Conservation (phyloP, 1,140 invertebrate species). For the Solenopsis invicta region DNA sequence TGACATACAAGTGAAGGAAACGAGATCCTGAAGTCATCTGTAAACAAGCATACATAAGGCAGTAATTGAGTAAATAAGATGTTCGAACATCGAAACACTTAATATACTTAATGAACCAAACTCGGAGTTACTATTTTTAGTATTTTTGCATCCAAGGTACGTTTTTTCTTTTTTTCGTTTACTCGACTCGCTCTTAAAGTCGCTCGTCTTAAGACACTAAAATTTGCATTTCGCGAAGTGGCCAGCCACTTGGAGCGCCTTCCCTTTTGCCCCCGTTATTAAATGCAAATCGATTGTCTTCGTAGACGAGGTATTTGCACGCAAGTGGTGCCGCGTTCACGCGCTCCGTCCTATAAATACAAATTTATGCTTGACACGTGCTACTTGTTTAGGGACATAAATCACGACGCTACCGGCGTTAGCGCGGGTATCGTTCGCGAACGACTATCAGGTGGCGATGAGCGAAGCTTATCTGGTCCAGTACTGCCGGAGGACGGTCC, state of each 20-base stretch:
- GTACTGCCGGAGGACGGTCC: neutral
- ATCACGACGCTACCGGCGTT: slow-evolving; percentile 39
- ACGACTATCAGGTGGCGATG: neutral
- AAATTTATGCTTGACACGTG: slow-evolving; percentile 65
- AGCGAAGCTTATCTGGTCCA: slow-evolving; percentile 41
- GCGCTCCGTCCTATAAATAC: slow-evolving; percentile 65
- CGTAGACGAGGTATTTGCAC: neutral
- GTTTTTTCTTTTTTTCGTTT: neutral
- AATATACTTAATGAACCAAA: neutral
- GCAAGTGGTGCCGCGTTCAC: neutral
- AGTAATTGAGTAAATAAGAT: neutral
- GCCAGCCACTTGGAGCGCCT: neutral
- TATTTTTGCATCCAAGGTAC: slow-evolving; percentile 14
- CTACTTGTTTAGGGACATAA: slow-evolving; percentile 63
- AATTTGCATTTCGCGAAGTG: slow-evolving; percentile 7
- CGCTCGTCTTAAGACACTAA: neutral
- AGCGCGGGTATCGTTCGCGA: neutral
- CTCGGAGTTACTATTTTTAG: neutral
- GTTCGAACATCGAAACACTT: too few species aligned
- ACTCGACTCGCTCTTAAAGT: neutral
- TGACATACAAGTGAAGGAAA: neutral
- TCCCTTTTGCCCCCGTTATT: neutral
- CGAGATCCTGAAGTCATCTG: neutral
- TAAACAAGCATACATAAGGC: neutral
- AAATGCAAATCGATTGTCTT: slow-evolving; percentile 39